Conservation (phyloP, 2,888 invertebrate species). For the Callinectes sapidus region DNA sequence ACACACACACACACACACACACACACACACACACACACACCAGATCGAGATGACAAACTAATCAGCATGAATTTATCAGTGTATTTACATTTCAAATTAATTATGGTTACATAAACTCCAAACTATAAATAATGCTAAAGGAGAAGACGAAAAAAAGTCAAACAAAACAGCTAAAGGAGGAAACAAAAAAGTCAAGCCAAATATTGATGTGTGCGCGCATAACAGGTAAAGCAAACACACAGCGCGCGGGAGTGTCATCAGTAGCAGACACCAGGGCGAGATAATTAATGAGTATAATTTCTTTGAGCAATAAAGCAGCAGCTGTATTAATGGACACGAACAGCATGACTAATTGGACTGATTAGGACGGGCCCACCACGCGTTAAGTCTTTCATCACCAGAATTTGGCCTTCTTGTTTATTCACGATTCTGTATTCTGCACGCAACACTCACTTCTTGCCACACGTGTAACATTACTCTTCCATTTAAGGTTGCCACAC, state of each 20-base stretch:
- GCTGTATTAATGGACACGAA: not conserved
- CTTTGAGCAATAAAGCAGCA: not conserved
- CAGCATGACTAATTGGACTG: not conserved
- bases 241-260: not conserved
- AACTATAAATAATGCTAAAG: not conserved
- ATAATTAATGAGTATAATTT: not conserved
- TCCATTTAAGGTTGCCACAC: not conserved
- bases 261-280: not conserved
- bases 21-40: not conserved
- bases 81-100: not conserved
- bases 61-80: not conserved
- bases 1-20: not conserved
- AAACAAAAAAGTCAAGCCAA: not conserved
- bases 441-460: not conserved
- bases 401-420: not conserved
- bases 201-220: not conserved
- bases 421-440: not conserved
- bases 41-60: not conserved
- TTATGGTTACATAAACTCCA: not conserved
- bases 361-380: not conserved
- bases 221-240: not conserved
- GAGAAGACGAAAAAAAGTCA: not conserved
- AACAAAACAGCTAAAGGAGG: not conserved
- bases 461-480: not conserved
- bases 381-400: conserved; percentile 1